Base-by-base conservation (phyloP, 53 echinoderm and acorn worm species). In the Apostichopus leukothele region DNA sequence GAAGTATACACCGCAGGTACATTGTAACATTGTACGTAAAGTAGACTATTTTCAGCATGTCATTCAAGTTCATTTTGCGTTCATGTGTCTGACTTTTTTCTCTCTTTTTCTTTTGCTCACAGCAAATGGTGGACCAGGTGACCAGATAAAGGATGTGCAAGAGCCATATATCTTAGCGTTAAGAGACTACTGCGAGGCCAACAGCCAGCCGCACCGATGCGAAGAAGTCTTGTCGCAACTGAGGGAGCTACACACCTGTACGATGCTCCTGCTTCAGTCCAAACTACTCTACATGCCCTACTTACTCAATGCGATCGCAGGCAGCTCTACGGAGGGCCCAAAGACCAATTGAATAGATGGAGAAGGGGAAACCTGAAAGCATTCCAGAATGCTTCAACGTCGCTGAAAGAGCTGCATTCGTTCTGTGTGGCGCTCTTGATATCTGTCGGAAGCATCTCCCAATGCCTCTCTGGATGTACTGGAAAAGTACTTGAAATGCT, bases 271-370 rank as follows among this genome's bases (percentile, higher is more conserved):
- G 75, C 88, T 92, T 59, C 94, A 98, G 52, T 94, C 95, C 83
- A 98, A 98, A 84, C 95, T 98, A 1, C 89, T 98, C 50, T 98
- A 98, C 89, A 98, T 98, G 98, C 98, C 98, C 27, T 98, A 98
- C 75, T 84, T 98, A 86, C 88, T 98, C 23, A 98, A 98, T 60
- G 98, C 98, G 11, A 94, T 98, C 13, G 98, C 98, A 1, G 92
- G 90, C 50, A 87, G 88, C 52, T 87, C 88, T 13, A 73, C 75
- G 54, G 88, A 85, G 67, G n/a, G n/a, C 14, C 66, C 67, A 50
- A 85, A 85, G 67, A 63, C 19, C 13, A 63, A 66, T 18, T 19
- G 57, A 57, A 57, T 9, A 10, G 7, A 57, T 9, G 57, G 8
- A 57, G 57, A 57, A 39, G 39, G 39, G 57, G 57, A 57, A 57